Percentiles rank a stretch among this genome's conserved stretches.
These are phyloP conservation scores for Peromyscus leucopus DNA, from an alignment of 2,113 vertebrate species.

Conservation along the genomic window DNA sequence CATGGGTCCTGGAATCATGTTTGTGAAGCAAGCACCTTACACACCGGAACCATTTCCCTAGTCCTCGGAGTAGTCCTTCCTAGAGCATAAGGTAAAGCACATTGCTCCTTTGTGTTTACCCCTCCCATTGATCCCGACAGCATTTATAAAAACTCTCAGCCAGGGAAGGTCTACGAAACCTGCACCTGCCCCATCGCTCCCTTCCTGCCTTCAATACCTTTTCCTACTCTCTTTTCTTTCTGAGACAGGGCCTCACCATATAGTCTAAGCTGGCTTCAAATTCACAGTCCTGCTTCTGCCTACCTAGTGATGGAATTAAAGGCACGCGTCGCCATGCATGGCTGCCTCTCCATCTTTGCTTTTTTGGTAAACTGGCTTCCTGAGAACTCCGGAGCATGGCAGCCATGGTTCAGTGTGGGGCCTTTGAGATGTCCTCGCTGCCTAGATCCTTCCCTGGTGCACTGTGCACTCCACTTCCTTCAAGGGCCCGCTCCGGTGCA, in stretches of 20 bases:
- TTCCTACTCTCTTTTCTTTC: background rate
- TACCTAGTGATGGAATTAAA: background rate
- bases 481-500: background rate
- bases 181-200: background rate
- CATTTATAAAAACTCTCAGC: background rate
- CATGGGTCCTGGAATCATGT: background rate
- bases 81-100: background rate
- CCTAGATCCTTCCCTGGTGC: background rate
- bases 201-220: background rate
- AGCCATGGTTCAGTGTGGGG: background rate
- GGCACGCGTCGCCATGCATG: background rate
- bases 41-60: background rate
- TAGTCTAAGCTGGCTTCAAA: background rate
- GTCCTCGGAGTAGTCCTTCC: background rate
- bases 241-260: background rate
- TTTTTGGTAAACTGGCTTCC: background rate
- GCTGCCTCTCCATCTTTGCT: background rate
- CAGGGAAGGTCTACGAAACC: background rate
- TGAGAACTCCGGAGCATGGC: background rate
- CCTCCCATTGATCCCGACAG: background rate
- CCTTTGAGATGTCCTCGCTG: background rate
- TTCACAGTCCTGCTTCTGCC: background rate
- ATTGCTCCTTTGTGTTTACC: background rate
- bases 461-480: background rate
- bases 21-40: too few species aligned